These are phyloP conservation scores for Caenorhabditis tropicalis DNA, from an alignment of 1,140 invertebrate genomes.

Conservation along the genomic window DNA sequence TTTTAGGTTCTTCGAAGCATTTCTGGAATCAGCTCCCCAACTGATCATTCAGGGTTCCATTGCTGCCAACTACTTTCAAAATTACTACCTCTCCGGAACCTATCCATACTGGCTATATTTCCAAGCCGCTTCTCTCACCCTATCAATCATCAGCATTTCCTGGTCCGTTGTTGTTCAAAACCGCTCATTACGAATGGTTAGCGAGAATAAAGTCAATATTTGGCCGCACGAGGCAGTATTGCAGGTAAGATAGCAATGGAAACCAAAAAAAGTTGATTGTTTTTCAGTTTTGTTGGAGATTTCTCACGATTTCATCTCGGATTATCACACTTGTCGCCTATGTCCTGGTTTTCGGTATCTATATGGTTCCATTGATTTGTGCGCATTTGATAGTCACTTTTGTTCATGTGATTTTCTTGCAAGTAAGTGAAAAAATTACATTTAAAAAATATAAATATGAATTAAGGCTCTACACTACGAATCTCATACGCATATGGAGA, in stretches of 20 bases:
- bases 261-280: not conserved
- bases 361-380: not conserved
- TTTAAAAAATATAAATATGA: not conserved
- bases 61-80: constrained; percentile 29
- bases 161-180: constrained; percentile 51
- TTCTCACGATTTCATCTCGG: constrained; percentile 39
- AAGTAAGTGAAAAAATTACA: constrained; percentile 9
- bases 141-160: constrained; percentile 49
- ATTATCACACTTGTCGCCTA: constrained; percentile 41
- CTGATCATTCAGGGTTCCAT: constrained; percentile 51
- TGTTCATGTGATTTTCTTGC: constrained; percentile 41
- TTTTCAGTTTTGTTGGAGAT: constrained; percentile 51
- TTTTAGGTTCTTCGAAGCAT: constrained; percentile 46
- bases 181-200: constrained; percentile 45
- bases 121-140: constrained; percentile 18
- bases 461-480: constrained; percentile 25
- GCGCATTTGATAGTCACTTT: constrained; percentile 24
- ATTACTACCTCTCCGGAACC: not conserved
- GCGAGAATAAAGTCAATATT: constrained; percentile 50
- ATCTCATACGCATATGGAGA: not conserved
- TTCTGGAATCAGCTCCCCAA: constrained; percentile 51
- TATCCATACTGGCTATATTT: constrained; percentile 46
- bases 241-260: constrained; percentile 38
- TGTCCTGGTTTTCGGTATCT: not conserved
- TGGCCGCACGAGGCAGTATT: constrained; percentile 46